Conservation (phyloP, 2,797 vertebrate species). For the Sebastes paucispinis region DNA sequence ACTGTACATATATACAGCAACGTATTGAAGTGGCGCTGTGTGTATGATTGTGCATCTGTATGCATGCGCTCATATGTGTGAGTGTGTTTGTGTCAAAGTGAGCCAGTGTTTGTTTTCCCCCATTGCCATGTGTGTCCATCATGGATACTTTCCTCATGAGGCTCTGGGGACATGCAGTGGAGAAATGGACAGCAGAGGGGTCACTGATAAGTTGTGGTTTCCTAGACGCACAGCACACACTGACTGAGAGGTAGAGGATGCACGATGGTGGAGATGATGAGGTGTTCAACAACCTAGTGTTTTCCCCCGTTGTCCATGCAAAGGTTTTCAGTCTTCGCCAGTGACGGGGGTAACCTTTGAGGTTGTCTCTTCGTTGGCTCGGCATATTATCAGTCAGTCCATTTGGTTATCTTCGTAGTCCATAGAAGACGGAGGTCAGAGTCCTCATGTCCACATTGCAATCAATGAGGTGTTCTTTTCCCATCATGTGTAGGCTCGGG, state of each 20-base stretch:
- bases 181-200: slow-evolving; percentile 22
- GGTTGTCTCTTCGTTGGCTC: slow-evolving; percentile 52
- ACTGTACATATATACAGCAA: slow-evolving; percentile 81
- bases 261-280: slow-evolving; percentile 47
- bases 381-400: slow-evolving; percentile 47
- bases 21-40: slow-evolving; percentile 49
- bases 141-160: slow-evolving; percentile 31
- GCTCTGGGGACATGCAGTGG: slow-evolving; percentile 52
- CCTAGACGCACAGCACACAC: slow-evolving; percentile 59
- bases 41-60: slow-evolving; percentile 47
- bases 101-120: slow-evolving; percentile 34
- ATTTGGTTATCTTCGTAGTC: slow-evolving; percentile 66
- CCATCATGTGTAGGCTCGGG: slow-evolving; percentile 29
- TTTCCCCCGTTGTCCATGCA: slow-evolving; percentile 67
- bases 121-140: slow-evolving; percentile 39
- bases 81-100: slow-evolving; percentile 43
- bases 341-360: slow-evolving; percentile 41
- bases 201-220: slow-evolving; percentile 41
- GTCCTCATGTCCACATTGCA: slow-evolving; percentile 46
- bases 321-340: slow-evolving; percentile 50
- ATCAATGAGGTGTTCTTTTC: slow-evolving; percentile 36
- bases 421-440: slow-evolving; percentile 51
- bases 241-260: slow-evolving; percentile 79
- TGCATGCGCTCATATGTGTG: slow-evolving; percentile 42
- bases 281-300: slow-evolving; percentile 44